phyloP scores from a whole-genome alignment of 2,113 vertebrate genomes.

The Phasianus colchicus region DNA sequence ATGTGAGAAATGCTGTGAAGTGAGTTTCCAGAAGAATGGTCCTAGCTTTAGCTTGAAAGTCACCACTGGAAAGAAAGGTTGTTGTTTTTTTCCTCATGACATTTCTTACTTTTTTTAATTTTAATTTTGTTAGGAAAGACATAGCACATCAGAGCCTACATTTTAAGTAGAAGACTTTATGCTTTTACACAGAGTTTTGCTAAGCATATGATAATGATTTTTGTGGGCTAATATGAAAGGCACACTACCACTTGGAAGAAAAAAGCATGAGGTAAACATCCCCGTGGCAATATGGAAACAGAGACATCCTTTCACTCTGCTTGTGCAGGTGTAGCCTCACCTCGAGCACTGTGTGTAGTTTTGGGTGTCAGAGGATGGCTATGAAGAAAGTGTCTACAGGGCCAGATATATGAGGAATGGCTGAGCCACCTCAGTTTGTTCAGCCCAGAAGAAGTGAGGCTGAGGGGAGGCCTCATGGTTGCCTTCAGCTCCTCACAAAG shows the following conservation, averaged over 20 bases:
- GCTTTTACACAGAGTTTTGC: background rate
- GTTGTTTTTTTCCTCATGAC: background rate
- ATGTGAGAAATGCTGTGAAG: conserved; percentile 11
- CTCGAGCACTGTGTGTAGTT: background rate
- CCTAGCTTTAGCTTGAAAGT: conserved; percentile 29
- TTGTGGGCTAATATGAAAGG: background rate
- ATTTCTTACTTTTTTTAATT: background rate
- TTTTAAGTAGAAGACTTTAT: background rate
- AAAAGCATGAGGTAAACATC: background rate
- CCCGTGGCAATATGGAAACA: background rate
- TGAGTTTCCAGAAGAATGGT: conserved; percentile 39
- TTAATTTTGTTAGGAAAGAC: background rate
- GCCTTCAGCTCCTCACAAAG: background rate
- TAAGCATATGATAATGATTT: background rate
- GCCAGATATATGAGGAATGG: too few species aligned
- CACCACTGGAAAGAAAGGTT: conserved; percentile 18
- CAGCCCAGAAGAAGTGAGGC: background rate
- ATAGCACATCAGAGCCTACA: background rate
- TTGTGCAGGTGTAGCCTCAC: background rate
- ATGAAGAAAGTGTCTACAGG: background rate
- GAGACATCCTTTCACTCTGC: background rate
- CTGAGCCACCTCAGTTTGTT: background rate
- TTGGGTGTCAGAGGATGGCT: background rate
- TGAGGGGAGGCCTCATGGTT: background rate
- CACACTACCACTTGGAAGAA: too few species aligned